phyloP scores from a whole-genome alignment of 2,888 invertebrate genomes.

The Cylloceria caligata region DNA sequence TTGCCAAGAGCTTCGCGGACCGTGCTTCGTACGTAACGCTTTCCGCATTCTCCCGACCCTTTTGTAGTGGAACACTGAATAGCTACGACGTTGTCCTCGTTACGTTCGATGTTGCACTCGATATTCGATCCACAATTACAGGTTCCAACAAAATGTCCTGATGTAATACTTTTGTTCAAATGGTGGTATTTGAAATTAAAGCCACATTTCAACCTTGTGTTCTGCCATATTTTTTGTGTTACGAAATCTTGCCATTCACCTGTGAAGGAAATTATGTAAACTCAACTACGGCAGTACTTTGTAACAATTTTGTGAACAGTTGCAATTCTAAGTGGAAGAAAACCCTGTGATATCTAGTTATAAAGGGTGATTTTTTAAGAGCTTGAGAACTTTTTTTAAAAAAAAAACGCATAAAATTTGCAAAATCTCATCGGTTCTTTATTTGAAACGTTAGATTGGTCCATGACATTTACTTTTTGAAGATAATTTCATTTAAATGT shows the following conservation, averaged over 20 bases:
- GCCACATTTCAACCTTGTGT: not conserved
- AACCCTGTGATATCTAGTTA: too few species aligned
- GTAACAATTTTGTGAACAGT: too few species aligned
- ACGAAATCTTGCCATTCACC: slow-evolving; percentile 1
- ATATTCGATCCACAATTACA: slow-evolving; percentile 9
- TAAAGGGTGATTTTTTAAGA: too few species aligned
- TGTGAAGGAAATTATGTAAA: not conserved
- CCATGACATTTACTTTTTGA: too few species aligned
- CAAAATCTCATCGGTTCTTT: too few species aligned
- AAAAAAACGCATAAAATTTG: too few species aligned
- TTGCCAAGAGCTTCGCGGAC: slow-evolving; percentile 48
- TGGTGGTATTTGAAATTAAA: slow-evolving; percentile 12
- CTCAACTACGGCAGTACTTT: too few species aligned
- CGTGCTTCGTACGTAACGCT: slow-evolving; percentile 59
- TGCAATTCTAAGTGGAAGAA: too few species aligned
- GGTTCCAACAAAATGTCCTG: not conserved
- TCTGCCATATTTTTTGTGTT: not conserved
- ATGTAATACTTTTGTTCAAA: not conserved
- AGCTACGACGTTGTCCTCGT: not conserved
- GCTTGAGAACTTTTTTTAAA: too few species aligned
- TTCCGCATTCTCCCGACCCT: slow-evolving; percentile 56
- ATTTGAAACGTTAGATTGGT: too few species aligned
- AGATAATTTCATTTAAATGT: too few species aligned
- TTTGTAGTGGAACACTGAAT: slow-evolving; percentile 17
- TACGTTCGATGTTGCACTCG: not conserved